Percentiles rank a stretch among this genome's conserved stretches.
Evolutionary conservation across 2,888 invertebrate species (phyloP).

Genomic region (Cancer borealis): DNA sequence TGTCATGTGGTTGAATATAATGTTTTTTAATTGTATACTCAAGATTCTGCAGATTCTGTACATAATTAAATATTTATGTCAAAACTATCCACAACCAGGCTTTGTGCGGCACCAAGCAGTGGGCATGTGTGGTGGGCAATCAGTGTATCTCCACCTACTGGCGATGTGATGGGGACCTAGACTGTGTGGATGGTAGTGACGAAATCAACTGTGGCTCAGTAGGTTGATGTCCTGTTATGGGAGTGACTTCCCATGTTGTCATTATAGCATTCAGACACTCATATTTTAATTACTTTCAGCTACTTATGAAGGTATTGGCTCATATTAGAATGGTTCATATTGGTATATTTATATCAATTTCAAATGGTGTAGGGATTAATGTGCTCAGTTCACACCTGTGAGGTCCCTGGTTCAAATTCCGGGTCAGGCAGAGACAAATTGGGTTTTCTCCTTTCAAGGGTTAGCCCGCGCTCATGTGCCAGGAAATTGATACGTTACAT

Average conservation of each 20-base stretch:
- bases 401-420: no score
- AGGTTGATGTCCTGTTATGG: background rate
- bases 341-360: no score
- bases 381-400: no score
- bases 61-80: background rate
- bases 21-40: background rate
- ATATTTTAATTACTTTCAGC: background rate
- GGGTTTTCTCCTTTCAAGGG: no score
- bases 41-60: background rate
- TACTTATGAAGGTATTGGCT: no score
- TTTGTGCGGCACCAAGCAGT: background rate
- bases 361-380: no score
- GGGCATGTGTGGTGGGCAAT: background rate
- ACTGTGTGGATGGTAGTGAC: slow-evolving; percentile 70
- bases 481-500: no score
- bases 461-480: no score
- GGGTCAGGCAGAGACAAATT: no score
- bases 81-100: background rate
- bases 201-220: slow-evolving; percentile 42
- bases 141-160: slow-evolving; percentile 68
- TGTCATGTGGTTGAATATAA: background rate
- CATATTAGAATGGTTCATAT: no score
- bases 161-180: slow-evolving; percentile 72
- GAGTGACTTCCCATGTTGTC: background rate
- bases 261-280: background rate